phyloP scores from a whole-genome alignment of 2,888 invertebrate genomes.

The Xanthorhoe designata region DNA sequence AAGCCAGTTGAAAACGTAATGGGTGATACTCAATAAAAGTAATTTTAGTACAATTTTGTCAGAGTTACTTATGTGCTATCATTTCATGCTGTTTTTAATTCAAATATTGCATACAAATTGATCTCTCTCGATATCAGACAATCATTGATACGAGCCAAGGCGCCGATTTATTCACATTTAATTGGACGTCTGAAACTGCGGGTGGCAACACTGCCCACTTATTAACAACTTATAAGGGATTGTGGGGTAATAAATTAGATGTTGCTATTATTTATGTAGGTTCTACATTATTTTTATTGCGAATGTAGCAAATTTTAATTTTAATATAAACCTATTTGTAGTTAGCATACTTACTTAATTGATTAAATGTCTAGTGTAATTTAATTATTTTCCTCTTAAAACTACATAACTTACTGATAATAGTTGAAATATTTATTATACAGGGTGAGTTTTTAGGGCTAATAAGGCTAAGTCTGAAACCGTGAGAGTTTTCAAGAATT shows the following conservation, averaged over 20 bases:
- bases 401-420: too few relatives aligned
- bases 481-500: too few relatives aligned
- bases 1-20: too few relatives aligned
- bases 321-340: background rate
- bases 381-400: too few relatives aligned
- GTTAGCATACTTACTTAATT: too few relatives aligned
- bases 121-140: constrained; percentile 59
- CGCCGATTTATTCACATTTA: constrained; percentile 68
- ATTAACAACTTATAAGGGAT: constrained; percentile 21
- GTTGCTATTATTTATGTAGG: constrained; percentile 2
- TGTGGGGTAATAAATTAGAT: constrained; percentile 12
- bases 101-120: constrained; percentile 59
- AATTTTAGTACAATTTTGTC: too few relatives aligned
- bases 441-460: too few relatives aligned
- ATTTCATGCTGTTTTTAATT: background rate
- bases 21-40: too few relatives aligned
- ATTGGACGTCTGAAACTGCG: constrained; percentile 58
- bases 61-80: too few relatives aligned
- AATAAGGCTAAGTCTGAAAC: too few relatives aligned
- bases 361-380: too few relatives aligned
- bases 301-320: background rate
- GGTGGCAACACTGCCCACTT: constrained; percentile 38
- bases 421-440: too few relatives aligned
- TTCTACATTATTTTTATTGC: background rate
- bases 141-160: constrained; percentile 72